These are phyloP conservation scores for Bradypodion pumilum DNA, from an alignment of 2,797 vertebrate genomes.

Conservation along the genomic window DNA sequence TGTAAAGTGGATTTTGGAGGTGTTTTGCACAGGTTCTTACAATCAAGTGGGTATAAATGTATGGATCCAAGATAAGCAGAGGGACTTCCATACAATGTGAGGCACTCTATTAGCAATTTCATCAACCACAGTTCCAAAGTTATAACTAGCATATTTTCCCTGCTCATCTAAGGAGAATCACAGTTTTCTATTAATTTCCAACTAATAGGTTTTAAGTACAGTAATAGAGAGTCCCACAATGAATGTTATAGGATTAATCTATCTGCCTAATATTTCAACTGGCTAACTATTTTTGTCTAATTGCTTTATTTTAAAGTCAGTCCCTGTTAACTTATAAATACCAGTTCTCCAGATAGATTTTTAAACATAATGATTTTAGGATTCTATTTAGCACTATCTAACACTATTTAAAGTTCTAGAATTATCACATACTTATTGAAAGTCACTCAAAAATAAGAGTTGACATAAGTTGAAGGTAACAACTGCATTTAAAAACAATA, in stretches of 20 bases:
- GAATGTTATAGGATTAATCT: background rate
- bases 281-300: background rate
- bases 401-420: background rate
- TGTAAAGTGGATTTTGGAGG: constrained; percentile 57
- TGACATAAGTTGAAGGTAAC: no score
- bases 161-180: background rate
- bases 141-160: background rate
- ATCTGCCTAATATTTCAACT: background rate
- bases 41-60: constrained; percentile 55
- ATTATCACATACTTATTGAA: background rate
- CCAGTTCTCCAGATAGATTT: background rate
- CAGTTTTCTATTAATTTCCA: background rate
- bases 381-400: background rate
- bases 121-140: constrained; percentile 8
- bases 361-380: background rate
- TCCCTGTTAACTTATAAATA: background rate
- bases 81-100: constrained; percentile 39
- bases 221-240: background rate
- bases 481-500: no score
- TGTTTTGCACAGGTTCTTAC: constrained; percentile 56
- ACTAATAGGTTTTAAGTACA: background rate
- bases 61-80: constrained; percentile 48
- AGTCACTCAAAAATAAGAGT: no score
- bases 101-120: constrained; percentile 27
- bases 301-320: background rate